A percentile compares a stretch with the other conserved stretches of the same genome.
Conservation (phyloP, 1,140 invertebrate species). For the Bombus sylvicola region DNA sequence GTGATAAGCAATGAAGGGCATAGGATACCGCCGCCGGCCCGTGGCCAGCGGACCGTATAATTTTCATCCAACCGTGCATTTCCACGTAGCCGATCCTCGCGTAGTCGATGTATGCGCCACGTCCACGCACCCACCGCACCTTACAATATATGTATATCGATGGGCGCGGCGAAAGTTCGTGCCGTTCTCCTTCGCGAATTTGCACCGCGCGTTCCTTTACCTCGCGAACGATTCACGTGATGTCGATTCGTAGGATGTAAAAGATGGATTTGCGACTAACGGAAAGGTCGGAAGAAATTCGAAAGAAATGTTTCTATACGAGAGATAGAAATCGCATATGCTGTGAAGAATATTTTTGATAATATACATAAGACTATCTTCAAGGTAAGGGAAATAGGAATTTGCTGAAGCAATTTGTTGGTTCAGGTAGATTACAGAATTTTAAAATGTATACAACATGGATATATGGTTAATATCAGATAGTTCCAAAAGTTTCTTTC, state of each 20-base stretch:
- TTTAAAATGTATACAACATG: too few species aligned
- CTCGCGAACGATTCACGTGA: conserved; percentile 65
- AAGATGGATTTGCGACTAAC: not conserved
- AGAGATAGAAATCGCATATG: not conserved
- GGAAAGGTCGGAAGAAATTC: not conserved
- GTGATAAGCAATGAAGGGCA: conserved; percentile 66
- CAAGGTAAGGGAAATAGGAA: not conserved
- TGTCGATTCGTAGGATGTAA: conserved; percentile 50
- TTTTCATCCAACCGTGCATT: conserved; percentile 57
- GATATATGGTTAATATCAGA: too few species aligned
- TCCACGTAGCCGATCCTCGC: conserved; percentile 42
- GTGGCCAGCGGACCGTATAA: conserved; percentile 45
- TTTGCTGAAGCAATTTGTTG: too few species aligned
- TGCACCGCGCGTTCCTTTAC: not conserved
- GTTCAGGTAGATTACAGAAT: too few species aligned
- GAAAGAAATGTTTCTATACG: not conserved
- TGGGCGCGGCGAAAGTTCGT: not conserved
- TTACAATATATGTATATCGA: not conserved
- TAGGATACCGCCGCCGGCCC: conserved; percentile 43
- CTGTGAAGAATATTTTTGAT: not conserved
- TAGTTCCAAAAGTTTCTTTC: too few species aligned
- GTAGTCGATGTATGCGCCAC: not conserved
- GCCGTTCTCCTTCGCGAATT: conserved; percentile 8
- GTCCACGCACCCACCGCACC: conserved; percentile 5
- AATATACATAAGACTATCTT: not conserved